Conservation (phyloP, 1,140 invertebrate genomes). For the Cotesia chilonis region DNA sequence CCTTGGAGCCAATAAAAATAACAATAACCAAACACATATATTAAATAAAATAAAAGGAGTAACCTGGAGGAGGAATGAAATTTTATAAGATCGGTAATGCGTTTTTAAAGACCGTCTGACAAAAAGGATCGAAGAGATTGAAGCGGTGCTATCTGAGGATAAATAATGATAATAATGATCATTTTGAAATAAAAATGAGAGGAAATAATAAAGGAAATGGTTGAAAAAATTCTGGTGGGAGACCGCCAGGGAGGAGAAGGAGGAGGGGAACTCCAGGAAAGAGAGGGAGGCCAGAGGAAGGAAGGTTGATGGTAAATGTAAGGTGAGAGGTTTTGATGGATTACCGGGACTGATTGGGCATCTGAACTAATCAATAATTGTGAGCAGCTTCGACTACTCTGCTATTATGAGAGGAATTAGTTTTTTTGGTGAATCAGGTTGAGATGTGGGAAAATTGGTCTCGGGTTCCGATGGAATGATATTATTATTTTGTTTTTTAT, state of each 20-base stretch:
- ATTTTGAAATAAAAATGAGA: slow-evolving; percentile 21
- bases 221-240: neutral
- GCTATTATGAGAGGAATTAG: too few species aligned
- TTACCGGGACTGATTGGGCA: slow-evolving; percentile 52
- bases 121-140: slow-evolving; percentile 33
- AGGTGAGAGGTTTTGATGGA: slow-evolving; percentile 51
- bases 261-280: neutral
- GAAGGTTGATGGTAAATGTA: too few species aligned
- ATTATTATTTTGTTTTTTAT: too few species aligned
- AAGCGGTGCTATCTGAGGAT: slow-evolving; percentile 32
- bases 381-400: slow-evolving; percentile 18
- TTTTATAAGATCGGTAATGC: slow-evolving; percentile 52
- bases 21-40: too few species aligned
- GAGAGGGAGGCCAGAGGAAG: neutral
- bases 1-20: slow-evolving; percentile 19
- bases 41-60: too few species aligned
- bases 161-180: slow-evolving; percentile 12
- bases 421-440: too few species aligned
- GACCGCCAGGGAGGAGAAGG: neutral
- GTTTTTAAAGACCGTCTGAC: slow-evolving; percentile 59
- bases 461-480: too few species aligned
- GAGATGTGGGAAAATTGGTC: too few species aligned
- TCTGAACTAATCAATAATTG: slow-evolving; percentile 61
- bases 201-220: slow-evolving; percentile 36
- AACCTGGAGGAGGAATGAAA: too few species aligned